These are phyloP conservation scores for Campoletis raptor DNA, from an alignment of 2,888 invertebrate genomes.

Conservation along the genomic window DNA sequence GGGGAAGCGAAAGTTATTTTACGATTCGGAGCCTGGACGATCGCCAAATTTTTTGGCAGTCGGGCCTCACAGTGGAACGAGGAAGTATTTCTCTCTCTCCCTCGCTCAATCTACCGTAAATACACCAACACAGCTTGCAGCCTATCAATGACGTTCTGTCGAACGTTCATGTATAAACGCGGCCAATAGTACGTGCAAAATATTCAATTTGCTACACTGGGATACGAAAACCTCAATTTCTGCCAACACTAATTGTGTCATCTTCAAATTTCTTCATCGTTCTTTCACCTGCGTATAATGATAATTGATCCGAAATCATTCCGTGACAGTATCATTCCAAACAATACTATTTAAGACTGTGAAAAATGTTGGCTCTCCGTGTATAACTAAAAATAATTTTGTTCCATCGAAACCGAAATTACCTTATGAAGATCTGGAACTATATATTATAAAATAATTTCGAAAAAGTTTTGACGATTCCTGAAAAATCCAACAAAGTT, in stretches of 20 bases:
- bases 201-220: conserved; percentile 16
- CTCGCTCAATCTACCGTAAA: conserved; percentile 43
- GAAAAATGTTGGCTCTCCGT: neutral
- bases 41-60: conserved; percentile 77
- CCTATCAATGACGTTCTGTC: conserved; percentile 54
- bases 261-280: neutral
- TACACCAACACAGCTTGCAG: conserved; percentile 26
- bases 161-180: neutral
- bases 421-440: neutral
- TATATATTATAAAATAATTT: neutral
- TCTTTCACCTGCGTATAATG: neutral
- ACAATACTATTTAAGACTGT: neutral
- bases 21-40: conserved; percentile 75
- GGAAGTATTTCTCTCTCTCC: conserved; percentile 44
- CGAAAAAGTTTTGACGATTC: neutral
- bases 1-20: conserved; percentile 75
- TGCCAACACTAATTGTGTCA: neutral
- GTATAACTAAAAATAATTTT: neutral
- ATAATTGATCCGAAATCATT: neutral
- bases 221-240: neutral
- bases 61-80: conserved; percentile 60
- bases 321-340: neutral
- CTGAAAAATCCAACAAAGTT: neutral
- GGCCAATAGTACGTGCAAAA: neutral
- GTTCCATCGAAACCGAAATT: neutral